Base-by-base conservation (phyloP, 1,140 invertebrate species). In the Euura saliciscinereae region DNA sequence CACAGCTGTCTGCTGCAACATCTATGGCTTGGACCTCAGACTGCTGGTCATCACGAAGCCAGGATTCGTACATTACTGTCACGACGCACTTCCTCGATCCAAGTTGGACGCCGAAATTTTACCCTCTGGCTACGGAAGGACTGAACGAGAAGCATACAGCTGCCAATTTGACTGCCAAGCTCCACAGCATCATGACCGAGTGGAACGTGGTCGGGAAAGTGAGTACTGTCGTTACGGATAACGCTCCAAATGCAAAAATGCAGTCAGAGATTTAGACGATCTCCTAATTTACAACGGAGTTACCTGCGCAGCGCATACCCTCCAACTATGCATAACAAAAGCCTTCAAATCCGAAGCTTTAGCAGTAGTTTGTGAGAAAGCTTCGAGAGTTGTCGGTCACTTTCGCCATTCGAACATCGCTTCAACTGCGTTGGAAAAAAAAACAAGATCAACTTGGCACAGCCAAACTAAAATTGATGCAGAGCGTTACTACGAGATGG, bases 381-480 rank as follows among this genome's bases (percentile, higher is more conserved):
- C 8, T 10, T 11, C 45, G 43, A 78, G 74, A 74, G 28, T 78
- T n/a, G 75, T 76, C 1, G 73, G 67, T n/a, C 75, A 78, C 67
- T 78, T 78, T 66, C 73, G 75, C 42, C 74, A 75, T 28, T 78
- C 75, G 0, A 76, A 46, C 13, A 2, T 76, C 4, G 75, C 77
- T 6, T 59, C 13, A 3, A 4, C 68, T 1, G 71, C 71, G 4
- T 71, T 78, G n/a, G 10, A 42, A 13, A n/a, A 72, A n/a, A 5
- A 77, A 78, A 73, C 75, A 78, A 74, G 11, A 43, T 8, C 72
- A 78, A 69, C 45, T 78, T 13, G 65, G 66, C n/a, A 71, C 77
- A 8, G 43, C 4, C 2, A 68, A 75, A 59, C 0, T 59, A 2
- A 71, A 64, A 46, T 43, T 78, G 11, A 74, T 77, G 42, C 75